These are phyloP conservation scores for Lepidochrysops patricia DNA, from an alignment of 2,888 invertebrate species.

Conservation along the genomic window DNA sequence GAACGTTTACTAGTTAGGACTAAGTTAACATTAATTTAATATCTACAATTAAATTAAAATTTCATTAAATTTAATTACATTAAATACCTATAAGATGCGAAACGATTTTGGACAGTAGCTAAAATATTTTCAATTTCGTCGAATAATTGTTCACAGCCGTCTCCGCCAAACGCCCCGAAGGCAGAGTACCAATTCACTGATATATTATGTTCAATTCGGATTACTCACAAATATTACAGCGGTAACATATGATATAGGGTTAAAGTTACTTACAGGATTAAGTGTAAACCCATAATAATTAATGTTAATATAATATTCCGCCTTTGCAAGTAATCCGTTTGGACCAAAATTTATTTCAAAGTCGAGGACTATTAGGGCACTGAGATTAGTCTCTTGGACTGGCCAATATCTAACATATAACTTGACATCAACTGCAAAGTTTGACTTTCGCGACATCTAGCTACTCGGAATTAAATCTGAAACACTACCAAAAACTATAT, in stretches of 20 bases:
- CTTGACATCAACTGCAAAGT: background rate
- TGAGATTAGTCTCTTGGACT: background rate
- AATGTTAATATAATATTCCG: background rate
- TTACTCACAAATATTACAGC: background rate
- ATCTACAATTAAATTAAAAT: slow-evolving; percentile 22
- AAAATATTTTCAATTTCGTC: slow-evolving; percentile 25
- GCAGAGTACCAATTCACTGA: background rate
- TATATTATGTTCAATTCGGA: background rate
- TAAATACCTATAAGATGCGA: slow-evolving; percentile 8
- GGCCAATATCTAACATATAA: background rate
- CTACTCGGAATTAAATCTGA: background rate
- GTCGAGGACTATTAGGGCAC: too few relatives aligned
- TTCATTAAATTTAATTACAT: too few relatives aligned
- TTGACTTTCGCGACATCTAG: background rate
- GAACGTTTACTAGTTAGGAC: slow-evolving; percentile 47
- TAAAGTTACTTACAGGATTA: too few relatives aligned
- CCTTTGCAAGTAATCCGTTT: background rate
- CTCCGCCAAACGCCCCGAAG: slow-evolving; percentile 27
- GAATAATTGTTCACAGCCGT: slow-evolving; percentile 32
- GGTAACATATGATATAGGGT: background rate
- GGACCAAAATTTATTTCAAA: background rate
- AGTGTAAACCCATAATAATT: background rate
- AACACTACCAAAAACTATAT: background rate
- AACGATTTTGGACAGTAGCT: slow-evolving; percentile 14
- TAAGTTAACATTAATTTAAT: slow-evolving; percentile 36